Evolutionary conservation across 2,797 vertebrate genomes (phyloP), one percentile per base, ranked within the genome.

Genomic region (Hemibagrus guttatus): DNA sequence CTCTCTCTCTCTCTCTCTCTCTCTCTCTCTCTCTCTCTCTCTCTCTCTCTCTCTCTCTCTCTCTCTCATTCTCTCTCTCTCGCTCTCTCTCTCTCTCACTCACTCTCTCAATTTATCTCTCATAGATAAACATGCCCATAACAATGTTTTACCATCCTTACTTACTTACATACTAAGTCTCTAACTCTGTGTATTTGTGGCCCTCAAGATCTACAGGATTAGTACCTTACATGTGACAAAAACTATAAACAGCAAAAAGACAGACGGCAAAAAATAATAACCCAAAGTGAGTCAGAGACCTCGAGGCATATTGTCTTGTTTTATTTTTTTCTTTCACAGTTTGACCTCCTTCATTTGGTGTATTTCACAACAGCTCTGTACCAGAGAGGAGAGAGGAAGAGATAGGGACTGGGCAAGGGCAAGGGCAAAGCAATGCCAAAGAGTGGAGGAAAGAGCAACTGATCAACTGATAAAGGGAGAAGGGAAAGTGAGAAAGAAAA

Each of bases 301-400:
- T 93, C 42, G 21, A 91, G 91, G 91, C 89, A 76, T 91, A 92
- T 91, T 86, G 21, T 85, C 88, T 91, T 90, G 89, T 94, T 94
- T 91, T 96, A 94, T 96, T 94, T 94, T 96, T 94, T 79, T 96
- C 94, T 92, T 95, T 95, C 94, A 97, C 96, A 97, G 96, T 95
- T 95, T 95, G 90, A 94, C 93, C 91, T 93, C 96, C 92, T 93
- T 93, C 94, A 96, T 97, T 96, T 96, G 95, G 95, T 95, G 93
- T 95, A 92, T 90, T 94, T 92, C 91, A 94, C 91, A 92, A 92
- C 91, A 91, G 92, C 90, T 93, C 91, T 90, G 91, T 92, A 93
- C 89, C 91, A 92, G 92, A 93, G 90, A 90, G 91, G 87, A 92
- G 89, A 90, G 82, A 87, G 89, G 89, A 91, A 92, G 87, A 90